Percentiles rank a stretch among this genome's conserved stretches.
Evolutionary conservation across 2,113 vertebrate species (phyloP).

Genomic region (Todiramphus saurophagus): DNA sequence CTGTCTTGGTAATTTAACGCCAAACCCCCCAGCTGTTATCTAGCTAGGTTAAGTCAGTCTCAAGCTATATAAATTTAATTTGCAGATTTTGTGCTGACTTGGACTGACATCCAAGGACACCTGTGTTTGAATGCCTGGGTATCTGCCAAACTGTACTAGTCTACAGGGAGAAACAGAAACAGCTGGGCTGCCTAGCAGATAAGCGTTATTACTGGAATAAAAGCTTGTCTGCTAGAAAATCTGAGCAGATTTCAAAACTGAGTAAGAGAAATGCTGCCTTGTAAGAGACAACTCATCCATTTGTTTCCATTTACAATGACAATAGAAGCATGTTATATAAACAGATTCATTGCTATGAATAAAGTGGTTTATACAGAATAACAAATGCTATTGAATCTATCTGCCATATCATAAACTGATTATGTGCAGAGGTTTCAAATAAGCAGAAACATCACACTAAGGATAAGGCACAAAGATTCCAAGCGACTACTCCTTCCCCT

Average conservation of each 20-base stretch:
- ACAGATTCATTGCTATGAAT: background rate
- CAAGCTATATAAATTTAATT: background rate
- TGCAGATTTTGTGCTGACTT: background rate
- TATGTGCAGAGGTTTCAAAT: background rate
- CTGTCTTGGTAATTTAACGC: background rate
- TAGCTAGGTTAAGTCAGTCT: background rate
- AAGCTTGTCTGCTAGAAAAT: conserved; percentile 16
- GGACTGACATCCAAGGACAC: background rate
- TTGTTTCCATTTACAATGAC: background rate
- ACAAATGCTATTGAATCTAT: background rate
- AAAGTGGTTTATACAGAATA: background rate
- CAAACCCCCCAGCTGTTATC: background rate
- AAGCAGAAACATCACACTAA: background rate
- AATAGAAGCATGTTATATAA: background rate
- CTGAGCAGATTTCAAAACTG: background rate
- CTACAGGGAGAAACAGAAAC: background rate
- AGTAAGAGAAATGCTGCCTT: background rate
- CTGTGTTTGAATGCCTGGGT: background rate
- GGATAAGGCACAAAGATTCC: background rate
- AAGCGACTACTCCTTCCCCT: background rate
- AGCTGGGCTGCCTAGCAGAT: background rate
- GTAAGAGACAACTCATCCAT: background rate
- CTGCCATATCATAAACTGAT: background rate
- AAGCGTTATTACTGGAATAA: background rate
- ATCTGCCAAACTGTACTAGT: background rate